These are phyloP conservation scores for Sciurus carolinensis DNA, from an alignment of 2,797 vertebrate genomes.

Conservation along the genomic window DNA sequence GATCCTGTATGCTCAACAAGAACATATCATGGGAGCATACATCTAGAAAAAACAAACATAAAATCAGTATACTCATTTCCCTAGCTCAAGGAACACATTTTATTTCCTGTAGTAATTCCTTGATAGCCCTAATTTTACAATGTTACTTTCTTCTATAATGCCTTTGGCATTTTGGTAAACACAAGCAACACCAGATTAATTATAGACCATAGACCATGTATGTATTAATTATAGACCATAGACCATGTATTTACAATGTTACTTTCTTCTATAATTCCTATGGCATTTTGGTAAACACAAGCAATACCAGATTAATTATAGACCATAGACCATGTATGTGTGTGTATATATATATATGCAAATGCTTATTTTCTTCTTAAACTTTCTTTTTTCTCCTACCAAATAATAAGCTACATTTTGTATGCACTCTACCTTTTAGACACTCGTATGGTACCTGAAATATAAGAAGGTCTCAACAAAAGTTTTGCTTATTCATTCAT, in stretches of 20 bases:
- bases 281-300: slow-evolving; percentile 9
- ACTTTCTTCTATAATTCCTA: neutral
- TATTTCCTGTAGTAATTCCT: neutral
- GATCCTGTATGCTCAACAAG: neutral
- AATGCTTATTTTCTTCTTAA: neutral
- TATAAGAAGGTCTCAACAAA: neutral
- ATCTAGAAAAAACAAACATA: neutral
- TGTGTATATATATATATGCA: neutral
- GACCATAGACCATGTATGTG: neutral
- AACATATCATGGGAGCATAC: neutral
- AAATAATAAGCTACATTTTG: neutral
- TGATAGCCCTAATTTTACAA: neutral
- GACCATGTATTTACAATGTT: slow-evolving; percentile 20
- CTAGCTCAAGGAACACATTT: neutral
- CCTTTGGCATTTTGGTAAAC: neutral
- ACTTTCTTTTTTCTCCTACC: neutral
- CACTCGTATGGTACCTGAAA: neutral
- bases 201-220: neutral
- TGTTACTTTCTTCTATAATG: neutral
- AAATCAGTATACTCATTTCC: neutral
- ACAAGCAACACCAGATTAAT: neutral
- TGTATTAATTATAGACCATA: neutral
- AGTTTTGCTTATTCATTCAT: neutral
- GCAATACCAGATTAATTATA: neutral
- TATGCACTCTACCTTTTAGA: neutral